Percentiles rank a stretch among this genome's conserved stretches.
Conservation (phyloP, 2,888 invertebrate species). For the Siphonodentalium dalli region DNA sequence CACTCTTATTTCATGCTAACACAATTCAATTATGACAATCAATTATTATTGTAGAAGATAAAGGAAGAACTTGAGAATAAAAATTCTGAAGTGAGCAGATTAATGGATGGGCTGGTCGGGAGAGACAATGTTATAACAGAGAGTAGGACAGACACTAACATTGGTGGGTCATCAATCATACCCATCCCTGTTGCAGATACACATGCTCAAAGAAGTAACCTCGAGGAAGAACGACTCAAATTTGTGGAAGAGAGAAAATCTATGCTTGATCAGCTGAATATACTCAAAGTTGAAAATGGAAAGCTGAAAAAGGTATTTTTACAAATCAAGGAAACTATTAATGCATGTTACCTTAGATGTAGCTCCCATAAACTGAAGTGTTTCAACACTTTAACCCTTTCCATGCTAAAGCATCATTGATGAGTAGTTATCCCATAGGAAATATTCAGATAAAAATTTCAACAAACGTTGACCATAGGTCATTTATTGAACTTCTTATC, state of each 20-base stretch:
- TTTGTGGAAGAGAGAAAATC: slow-evolving; percentile 38
- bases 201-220: slow-evolving; percentile 35
- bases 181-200: slow-evolving; percentile 24
- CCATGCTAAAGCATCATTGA: too few species aligned
- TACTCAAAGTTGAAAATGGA: slow-evolving; percentile 36
- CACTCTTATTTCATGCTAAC: too few species aligned
- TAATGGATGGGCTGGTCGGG: slow-evolving; percentile 26
- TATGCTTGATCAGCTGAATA: slow-evolving; percentile 38
- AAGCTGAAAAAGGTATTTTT: slow-evolving; percentile 35
- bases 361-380: too few species aligned
- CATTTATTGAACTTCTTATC: too few species aligned
- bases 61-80: slow-evolving; percentile 38
- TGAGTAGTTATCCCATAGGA: too few species aligned
- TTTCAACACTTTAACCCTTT: too few species aligned
- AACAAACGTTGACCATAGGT: too few species aligned
- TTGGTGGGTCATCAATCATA: background rate
- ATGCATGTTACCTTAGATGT: too few species aligned
- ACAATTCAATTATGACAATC: too few species aligned
- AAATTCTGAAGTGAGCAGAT: slow-evolving; percentile 32
- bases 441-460: too few species aligned
- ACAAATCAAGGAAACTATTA: too few species aligned
- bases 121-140: background rate
- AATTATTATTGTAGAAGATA: slow-evolving; percentile 44
- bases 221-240: slow-evolving; percentile 36
- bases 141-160: background rate